phyloP scores from a whole-genome alignment of 2,113 vertebrate genomes.

The Eidolon helvum region DNA sequence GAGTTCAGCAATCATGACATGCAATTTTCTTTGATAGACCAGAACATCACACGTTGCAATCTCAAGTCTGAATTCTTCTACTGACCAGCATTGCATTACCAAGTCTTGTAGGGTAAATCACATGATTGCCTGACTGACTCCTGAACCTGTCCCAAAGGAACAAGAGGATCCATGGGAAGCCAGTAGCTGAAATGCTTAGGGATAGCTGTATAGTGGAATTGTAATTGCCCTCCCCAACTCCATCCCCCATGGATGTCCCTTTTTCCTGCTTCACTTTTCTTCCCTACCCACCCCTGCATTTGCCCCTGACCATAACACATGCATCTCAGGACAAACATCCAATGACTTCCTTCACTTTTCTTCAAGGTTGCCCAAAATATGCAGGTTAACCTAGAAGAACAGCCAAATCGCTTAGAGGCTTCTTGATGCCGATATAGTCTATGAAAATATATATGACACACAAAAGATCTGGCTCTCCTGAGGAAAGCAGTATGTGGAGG shows the following conservation, averaged over 20 bases:
- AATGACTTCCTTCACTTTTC: background rate
- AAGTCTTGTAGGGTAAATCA: background rate
- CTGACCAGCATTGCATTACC: background rate
- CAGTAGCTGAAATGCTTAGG: background rate
- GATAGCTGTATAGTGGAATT: accelerated
- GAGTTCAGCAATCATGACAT: background rate
- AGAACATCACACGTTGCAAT: accelerated
- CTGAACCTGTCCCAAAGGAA: background rate
- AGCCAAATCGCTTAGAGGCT: accelerated
- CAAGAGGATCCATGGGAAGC: accelerated
- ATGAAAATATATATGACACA: background rate
- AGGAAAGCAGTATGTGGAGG: accelerated
- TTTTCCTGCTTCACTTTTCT: background rate
- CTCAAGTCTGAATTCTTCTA: background rate
- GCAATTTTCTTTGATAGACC: background rate
- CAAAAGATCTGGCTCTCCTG: background rate
- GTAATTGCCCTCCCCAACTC: accelerated
- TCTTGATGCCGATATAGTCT: background rate
- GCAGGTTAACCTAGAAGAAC: background rate
- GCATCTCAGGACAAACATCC: background rate
- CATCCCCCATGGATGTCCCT: accelerated
- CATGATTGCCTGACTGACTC: background rate
- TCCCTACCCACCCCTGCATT: background rate
- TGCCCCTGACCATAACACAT: too few species aligned
- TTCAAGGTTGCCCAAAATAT: background rate